These are phyloP conservation scores for Sterrhoptilus dennistouni DNA, from an alignment of 2,113 vertebrate genomes.

Conservation along the genomic window DNA sequence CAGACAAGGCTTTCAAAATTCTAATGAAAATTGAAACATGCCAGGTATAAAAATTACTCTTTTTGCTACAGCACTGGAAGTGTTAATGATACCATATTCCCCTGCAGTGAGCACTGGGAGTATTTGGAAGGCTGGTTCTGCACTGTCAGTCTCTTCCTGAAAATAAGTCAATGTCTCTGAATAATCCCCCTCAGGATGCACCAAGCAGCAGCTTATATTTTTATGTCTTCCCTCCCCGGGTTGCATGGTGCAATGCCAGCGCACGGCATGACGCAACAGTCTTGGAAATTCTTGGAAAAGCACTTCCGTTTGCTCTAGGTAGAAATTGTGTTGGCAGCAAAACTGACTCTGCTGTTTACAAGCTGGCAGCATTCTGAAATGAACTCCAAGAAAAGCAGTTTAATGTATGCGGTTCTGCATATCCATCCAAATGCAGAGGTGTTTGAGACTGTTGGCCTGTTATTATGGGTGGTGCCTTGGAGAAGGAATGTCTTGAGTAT, in stretches of 20 bases:
- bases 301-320: conserved; percentile 72
- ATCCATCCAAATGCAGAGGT: conserved; percentile 18
- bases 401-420: background rate
- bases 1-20: background rate
- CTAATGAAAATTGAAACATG: background rate
- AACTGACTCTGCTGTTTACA: conserved; percentile 57
- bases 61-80: background rate
- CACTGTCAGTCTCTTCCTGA: background rate
- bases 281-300: conserved; percentile 74
- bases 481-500: conserved; percentile 14
- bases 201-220: background rate
- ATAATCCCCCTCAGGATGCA: background rate
- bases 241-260: conserved; percentile 40
- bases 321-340: conserved; percentile 64
- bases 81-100: background rate
- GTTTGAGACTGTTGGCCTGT: conserved; percentile 23
- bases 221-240: background rate
- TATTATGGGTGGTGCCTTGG: conserved; percentile 2
- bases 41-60: background rate
- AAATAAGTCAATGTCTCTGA: background rate
- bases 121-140: background rate
- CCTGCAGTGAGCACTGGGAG: background rate
- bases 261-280: conserved; percentile 1
- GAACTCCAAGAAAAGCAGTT: conserved; percentile 28
- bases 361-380: conserved; percentile 60